Evolutionary conservation across 2,797 vertebrate species (phyloP), one percentile per base, ranked within the genome.

Genomic region (Thripadectes ignobilis): DNA sequence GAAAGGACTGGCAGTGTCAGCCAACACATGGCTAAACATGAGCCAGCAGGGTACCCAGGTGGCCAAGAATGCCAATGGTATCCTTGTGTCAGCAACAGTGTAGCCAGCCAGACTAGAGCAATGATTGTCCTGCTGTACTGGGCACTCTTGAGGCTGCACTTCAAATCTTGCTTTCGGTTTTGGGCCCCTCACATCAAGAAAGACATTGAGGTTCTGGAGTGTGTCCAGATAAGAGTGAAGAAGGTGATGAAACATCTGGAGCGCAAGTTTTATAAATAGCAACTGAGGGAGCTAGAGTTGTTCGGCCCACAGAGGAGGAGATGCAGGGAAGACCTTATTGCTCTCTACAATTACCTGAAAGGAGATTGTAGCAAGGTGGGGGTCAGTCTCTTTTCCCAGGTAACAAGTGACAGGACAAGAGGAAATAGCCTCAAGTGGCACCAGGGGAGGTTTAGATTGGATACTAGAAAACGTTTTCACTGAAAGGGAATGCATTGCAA

Each of bases 361-460:
- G 1, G 1, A 30, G 6, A 29, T 1, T 38, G 11, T n/a, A 45
- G 16, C 23, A 7, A 21, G 11, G 5, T 22, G 21, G 13, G 27
- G 6, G 17, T n/a, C 6, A 2, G 7, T 57, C 7, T 43, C 49
- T 30, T 45, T 45, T 38, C 38, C 32, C 6, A n/a, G 20, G 24
- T 10, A 38, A 5, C 7, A 38, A 71, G 14, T 22, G 20, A 30
- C 4, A 30, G 49, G 43, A 43, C 4, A n/a, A 49, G 55, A 55
- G 23, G 19, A 76, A 12, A 9, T 26, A 14, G 7, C 8, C 23
- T 38, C 32, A 21, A 26, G 36, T 13, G 26, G 32, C 32, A 20
- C 20, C 24, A 21, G 23, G 17, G 5, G 10, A 38, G 4, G 14
- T 2, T 57, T 27, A 51, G 23, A 34, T 6, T 45, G 38, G 29